These are phyloP conservation scores for Scopus umbretta DNA, from an alignment of 2,113 vertebrate species.

Conservation along the genomic window DNA sequence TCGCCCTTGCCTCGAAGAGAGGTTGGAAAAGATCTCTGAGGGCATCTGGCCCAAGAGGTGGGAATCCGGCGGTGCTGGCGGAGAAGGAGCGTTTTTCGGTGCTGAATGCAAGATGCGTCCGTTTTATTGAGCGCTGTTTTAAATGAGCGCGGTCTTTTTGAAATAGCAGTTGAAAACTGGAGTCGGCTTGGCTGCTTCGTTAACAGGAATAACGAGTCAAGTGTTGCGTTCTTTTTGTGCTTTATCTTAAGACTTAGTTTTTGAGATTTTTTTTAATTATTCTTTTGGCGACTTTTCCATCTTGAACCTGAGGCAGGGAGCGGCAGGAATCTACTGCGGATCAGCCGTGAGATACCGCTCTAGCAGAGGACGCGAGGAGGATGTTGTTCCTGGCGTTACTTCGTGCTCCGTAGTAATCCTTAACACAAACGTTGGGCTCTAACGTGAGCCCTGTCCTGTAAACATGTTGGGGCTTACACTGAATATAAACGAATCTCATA, in stretches of 20 bases:
- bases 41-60: too few species aligned
- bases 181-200: not conserved
- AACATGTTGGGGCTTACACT: fast-evolving
- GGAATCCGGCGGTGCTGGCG: not conserved
- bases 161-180: not conserved
- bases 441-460: not conserved
- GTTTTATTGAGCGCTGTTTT: not conserved
- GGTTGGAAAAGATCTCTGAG: too few species aligned
- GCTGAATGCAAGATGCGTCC: fast-evolving
- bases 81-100: not conserved
- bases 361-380: not conserved
- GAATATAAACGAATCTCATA: too few species aligned
- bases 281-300: not conserved
- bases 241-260: not conserved
- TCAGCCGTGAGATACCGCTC: not conserved
- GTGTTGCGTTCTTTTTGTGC: fast-evolving
- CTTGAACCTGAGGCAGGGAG: not conserved
- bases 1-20: fast-evolving
- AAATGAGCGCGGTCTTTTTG: too few species aligned
- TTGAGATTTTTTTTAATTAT: not conserved
- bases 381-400: not conserved
- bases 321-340: not conserved
- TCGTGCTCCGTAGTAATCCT: not conserved
- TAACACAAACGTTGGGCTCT: not conserved
- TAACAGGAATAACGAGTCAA: not conserved